Evolutionary conservation across 2,797 vertebrate genomes (phyloP).

Genomic region (Karalla daura): DNA sequence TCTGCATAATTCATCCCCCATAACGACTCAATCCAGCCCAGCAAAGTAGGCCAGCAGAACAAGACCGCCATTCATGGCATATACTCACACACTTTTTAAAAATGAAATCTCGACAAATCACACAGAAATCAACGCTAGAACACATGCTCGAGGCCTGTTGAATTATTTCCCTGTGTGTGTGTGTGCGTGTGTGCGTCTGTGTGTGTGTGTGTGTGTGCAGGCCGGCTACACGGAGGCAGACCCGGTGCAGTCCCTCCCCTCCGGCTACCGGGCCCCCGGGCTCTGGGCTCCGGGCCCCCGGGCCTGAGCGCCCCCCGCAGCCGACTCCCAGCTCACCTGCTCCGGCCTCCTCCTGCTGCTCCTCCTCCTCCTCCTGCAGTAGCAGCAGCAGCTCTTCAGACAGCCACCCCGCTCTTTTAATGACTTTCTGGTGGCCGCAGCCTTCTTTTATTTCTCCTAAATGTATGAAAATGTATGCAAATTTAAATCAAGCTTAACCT

Average conservation of each 20-base stretch:
- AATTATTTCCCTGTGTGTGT: conserved; percentile 16
- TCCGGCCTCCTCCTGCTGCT: conserved; percentile 80
- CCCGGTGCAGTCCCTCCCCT: conserved; percentile 28
- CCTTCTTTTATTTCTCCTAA: conserved; percentile 99
- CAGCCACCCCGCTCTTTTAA: conserved; percentile 89
- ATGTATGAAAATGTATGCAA: conserved; percentile 99
- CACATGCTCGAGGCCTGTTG: neutral
- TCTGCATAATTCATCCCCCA: neutral
- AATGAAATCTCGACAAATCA: conserved; percentile 41
- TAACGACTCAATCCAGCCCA: conserved; percentile 26
- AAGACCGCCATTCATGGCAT: conserved; percentile 45
- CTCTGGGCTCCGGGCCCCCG: conserved; percentile 49
- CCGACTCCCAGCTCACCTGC: conserved; percentile 87
- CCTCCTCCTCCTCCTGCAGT: no score
- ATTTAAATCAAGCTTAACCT: conserved; percentile 99
- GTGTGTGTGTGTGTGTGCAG: neutral
- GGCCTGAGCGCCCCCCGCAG: conserved; percentile 45
- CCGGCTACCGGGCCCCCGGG: conserved; percentile 34
- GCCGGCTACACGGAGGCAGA: neutral
- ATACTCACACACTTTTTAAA: conserved; percentile 51
- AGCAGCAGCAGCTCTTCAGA: conserved; percentile 82
- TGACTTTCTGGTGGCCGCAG: conserved; percentile 95
- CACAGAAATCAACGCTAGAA: conserved; percentile 22
- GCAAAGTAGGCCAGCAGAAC: conserved; percentile 48
- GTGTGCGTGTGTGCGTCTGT: no score